Evolutionary conservation across 2,113 vertebrate species (phyloP), one percentile per base, ranked within the genome.

Genomic region (Thamnophis sirtalis): DNA sequence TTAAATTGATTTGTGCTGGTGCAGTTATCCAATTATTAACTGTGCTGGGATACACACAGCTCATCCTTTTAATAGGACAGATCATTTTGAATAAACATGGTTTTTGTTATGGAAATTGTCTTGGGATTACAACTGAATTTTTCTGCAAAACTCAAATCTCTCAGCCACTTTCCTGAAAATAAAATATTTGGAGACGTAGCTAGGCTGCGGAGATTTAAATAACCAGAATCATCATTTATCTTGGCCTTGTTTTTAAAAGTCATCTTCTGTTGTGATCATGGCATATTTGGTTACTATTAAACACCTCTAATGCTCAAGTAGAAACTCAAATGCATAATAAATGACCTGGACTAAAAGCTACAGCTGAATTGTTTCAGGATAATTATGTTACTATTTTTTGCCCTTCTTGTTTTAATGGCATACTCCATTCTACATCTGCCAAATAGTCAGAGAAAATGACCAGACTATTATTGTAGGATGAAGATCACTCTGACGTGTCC

Each of bases 361-460:
- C 53, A 51, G 50, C 85, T 89, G 92, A 94, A 94, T 86, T 96
- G 93, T 87, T 95, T 96, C 95, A 93, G 93, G 86, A 89, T 92
- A 96, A 96, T 95, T 93, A 95, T 92, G 88, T 92, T 56, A 54
- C 84, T 88, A 38, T 94, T 80, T 95, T 95, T 86, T 15, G 13
- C 49, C 24, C 60, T 92, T 28, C 33, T 48, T 33, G 15, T 21
- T 96, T 93, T 38, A 95, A 94, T 94, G 89, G 6, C 92, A 86
- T 93, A 56, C 4, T 95, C 91, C 21, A 90, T 95, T 95, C 92
- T 89, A 33, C 94, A 94, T 95, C 95, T 96, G 92, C 94, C 94
- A 94, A 90, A 68, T 92, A 87, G 90, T 94, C 95, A 95, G 93
- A 97, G 95, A 93, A 95, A 97, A 94, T 94, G 33, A 95, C 95